phyloP scores from a whole-genome alignment of 1,140 invertebrate species.

The Ostrea denselamellosa region DNA sequence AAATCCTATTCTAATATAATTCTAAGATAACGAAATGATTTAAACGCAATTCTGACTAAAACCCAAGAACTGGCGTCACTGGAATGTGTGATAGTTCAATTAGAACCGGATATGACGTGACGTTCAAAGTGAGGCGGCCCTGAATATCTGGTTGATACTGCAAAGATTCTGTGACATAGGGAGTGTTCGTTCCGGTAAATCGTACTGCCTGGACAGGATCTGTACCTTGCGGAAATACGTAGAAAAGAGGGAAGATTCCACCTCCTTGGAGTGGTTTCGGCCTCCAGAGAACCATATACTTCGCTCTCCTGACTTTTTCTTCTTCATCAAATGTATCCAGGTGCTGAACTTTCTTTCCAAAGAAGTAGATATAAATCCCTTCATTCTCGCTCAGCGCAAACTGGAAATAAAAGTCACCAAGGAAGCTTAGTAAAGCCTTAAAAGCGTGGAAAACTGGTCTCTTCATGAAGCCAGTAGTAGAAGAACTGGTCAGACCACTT shows the following conservation, averaged over 20 bases:
- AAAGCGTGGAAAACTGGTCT: slow-evolving; percentile 62
- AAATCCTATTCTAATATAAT: too few relatives aligned
- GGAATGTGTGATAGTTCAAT: slow-evolving; percentile 13
- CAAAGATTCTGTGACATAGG: not conserved
- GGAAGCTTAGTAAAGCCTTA: slow-evolving; percentile 50
- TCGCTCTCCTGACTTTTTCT: not conserved
- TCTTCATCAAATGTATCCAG: not conserved
- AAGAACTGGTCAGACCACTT: slow-evolving; percentile 64
- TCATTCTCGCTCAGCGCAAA: slow-evolving; percentile 56
- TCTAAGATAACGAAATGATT: not conserved
- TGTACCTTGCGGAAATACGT: slow-evolving; percentile 1
- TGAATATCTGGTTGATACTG: not conserved
- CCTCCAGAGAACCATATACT: not conserved
- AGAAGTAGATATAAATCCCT: slow-evolving; percentile 61
- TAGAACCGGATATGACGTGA: slow-evolving; percentile 30
- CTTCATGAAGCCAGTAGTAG: slow-evolving; percentile 58
- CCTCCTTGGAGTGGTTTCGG: not conserved
- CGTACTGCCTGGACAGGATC: not conserved
- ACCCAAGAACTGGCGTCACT: slow-evolving; percentile 1
- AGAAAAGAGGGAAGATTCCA: not conserved
- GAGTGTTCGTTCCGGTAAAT: slow-evolving; percentile 1
- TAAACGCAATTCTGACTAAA: not conserved
- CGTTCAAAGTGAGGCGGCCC: not conserved
- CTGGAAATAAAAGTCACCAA: slow-evolving; percentile 61
- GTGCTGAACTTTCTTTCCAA: slow-evolving; percentile 45